These are phyloP conservation scores for zebrafish (Danio rerio) DNA, from an alignment of 2,113 vertebrate genomes.

Conservation along the genomic window DNA sequence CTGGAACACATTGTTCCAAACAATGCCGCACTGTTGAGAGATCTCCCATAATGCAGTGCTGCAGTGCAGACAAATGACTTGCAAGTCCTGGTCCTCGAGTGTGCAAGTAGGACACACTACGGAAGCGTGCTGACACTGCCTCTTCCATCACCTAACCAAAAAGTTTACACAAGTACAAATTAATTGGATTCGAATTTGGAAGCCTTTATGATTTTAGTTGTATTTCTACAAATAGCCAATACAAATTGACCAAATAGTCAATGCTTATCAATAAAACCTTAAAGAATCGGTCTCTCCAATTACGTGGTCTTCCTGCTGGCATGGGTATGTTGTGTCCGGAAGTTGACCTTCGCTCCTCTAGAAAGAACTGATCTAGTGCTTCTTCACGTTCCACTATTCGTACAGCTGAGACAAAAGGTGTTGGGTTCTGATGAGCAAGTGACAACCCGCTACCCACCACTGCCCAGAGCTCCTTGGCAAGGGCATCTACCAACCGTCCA, in stretches of 20 bases:
- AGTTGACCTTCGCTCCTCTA: slow-evolving; percentile 67
- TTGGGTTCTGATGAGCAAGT: slow-evolving; percentile 86
- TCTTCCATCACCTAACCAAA: slow-evolving; percentile 77
- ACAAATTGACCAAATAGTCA: too few species aligned
- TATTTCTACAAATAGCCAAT: background rate
- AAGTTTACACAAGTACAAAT: background rate
- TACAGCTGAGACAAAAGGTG: slow-evolving; percentile 87
- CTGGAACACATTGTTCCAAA: slow-evolving; percentile 90
- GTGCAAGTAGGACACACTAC: slow-evolving; percentile 76
- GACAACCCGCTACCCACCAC: slow-evolving; percentile 79
- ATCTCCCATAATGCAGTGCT: slow-evolving; percentile 83
- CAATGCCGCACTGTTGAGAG: slow-evolving; percentile 85
- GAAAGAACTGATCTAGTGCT: slow-evolving; percentile 75
- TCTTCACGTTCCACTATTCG: slow-evolving; percentile 93
- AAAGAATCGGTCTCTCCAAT: slow-evolving; percentile 88
- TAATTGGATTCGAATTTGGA: background rate
- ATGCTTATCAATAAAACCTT: slow-evolving; percentile 63
- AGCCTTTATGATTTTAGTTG: background rate
- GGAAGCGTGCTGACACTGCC: slow-evolving; percentile 71
- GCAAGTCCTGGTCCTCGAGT: slow-evolving; percentile 80
- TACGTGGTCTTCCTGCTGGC: slow-evolving; percentile 83
- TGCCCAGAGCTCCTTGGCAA: slow-evolving; percentile 86
- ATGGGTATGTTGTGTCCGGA: slow-evolving; percentile 67
- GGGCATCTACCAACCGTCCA: slow-evolving; percentile 81
- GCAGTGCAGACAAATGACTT: slow-evolving; percentile 84